Evolutionary conservation across 2,888 invertebrate species (phyloP), one percentile per base, ranked within the genome.

Genomic region (Pseudoips prasinana): DNA sequence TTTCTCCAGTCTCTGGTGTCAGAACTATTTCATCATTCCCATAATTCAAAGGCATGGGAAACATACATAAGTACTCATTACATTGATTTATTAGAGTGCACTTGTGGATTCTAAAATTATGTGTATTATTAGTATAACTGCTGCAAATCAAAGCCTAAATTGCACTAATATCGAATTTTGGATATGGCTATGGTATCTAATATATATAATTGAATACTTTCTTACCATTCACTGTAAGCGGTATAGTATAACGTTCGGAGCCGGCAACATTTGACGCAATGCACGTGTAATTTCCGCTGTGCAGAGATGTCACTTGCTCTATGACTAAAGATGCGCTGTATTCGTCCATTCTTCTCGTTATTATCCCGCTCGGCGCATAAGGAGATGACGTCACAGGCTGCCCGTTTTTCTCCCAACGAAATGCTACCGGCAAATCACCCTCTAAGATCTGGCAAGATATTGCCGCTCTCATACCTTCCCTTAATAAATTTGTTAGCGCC

Each of bases 221-320:
- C 39, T 89, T 89, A 94, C 94, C 95, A 79, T 95, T 95, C 8
- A 95, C 95, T 8, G 95, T 95, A 2, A 95, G 89, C 11, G 94
- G 94, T 34, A 95, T 94, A 5, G 94, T 93, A 63, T 93, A 94
- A 44, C 92, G 90, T 63, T 95, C 95, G 2, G 92, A 91, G 7
- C 95, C 96, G 7, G 96, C 96, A 10, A 95, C 92, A 82, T 97
- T 97, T 28, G 93, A 92, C n/a, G 96, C 96, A 32, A 95, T 93
- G 78, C 97, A 97, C n/a, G 96, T 96, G 73, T 96, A 96, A 82
- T 96, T 96, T 65, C 97, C 96, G 60, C 94, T 95, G 74, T 96
- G 96, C 30, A 93, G 91, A 17, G 96, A 95, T 34, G 93, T 93
- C 45, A 96, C 94, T 73, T 94, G 93, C 68, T 96, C 96, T 60